Evolutionary conservation across 2,797 vertebrate species (phyloP).

Genomic region (Phoeniculus purpureus): DNA sequence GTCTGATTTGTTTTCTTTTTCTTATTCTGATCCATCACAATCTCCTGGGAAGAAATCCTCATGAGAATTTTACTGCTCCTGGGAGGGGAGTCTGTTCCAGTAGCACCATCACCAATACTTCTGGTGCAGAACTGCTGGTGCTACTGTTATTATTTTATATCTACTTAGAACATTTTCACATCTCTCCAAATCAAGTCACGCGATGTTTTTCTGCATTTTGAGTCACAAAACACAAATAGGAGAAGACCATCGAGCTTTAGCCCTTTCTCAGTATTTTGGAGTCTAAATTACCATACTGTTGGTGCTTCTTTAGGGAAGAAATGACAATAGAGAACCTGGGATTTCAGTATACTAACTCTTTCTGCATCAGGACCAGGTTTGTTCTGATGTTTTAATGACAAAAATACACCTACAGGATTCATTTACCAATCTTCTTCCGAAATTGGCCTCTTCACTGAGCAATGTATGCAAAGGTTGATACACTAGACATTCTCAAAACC

Average conservation of each 20-base stretch:
- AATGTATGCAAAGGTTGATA: conserved; percentile 21
- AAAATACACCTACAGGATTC: background rate
- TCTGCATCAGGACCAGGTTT: background rate
- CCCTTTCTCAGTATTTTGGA: background rate
- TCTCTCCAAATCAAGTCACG: background rate
- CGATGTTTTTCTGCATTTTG: background rate
- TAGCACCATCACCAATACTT: background rate
- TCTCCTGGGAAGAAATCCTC: background rate
- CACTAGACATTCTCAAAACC: conserved; percentile 38
- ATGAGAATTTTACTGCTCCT: background rate
- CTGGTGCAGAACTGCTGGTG: background rate
- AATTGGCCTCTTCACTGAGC: background rate
- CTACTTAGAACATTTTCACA: background rate
- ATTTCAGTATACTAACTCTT: background rate
- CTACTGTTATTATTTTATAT: background rate
- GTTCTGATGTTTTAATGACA: background rate
- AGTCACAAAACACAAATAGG: background rate
- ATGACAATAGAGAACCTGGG: background rate
- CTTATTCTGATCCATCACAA: background rate
- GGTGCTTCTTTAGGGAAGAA: background rate
- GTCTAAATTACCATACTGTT: background rate
- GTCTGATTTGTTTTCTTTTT: background rate
- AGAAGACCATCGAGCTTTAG: background rate
- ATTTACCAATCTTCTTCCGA: background rate
- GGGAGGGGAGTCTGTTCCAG: background rate